phyloP scores from a whole-genome alignment of 2,113 vertebrate genomes.

The Rhinoderma darwinii region DNA sequence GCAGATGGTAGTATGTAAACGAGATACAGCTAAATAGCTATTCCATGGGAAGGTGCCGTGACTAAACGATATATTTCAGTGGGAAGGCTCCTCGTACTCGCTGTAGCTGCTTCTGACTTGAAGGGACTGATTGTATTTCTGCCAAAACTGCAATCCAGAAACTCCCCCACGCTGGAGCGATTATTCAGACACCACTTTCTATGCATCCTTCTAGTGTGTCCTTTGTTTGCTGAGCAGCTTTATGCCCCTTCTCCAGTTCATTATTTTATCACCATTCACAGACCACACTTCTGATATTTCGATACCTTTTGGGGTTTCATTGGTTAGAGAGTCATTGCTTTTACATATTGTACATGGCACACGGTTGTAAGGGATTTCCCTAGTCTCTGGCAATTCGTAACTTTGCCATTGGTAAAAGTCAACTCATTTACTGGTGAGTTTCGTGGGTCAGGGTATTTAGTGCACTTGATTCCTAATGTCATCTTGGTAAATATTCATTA shows the following conservation, averaged over 20 bases:
- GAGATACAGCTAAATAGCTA: neutral
- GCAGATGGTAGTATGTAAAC: too few species aligned
- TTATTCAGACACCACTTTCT: neutral
- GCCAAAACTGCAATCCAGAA: slow-evolving; percentile 42
- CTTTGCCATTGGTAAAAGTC: neutral
- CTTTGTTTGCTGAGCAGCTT: neutral
- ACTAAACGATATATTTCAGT: slow-evolving; percentile 10
- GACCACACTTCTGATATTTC: neutral
- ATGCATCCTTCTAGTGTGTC: neutral
- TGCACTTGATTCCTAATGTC: neutral
- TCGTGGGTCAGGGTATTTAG: neutral
- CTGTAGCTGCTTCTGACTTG: slow-evolving; percentile 6
- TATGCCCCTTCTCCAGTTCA: neutral
- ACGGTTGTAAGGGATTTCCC: neutral
- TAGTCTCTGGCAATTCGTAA: neutral
- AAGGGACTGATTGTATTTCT: slow-evolving; percentile 42
- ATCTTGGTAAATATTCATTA: neutral
- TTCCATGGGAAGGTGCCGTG: neutral
- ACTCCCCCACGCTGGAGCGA: slow-evolving; percentile 1
- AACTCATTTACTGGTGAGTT: neutral
- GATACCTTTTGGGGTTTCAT: neutral
- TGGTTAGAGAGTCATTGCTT: neutral
- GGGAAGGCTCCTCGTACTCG: neutral
- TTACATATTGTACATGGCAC: neutral
- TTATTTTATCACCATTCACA: neutral